Evolutionary conservation across 2,113 vertebrate species (phyloP), one percentile per base, ranked within the genome.

Genomic region (Elephantulus edwardii): DNA sequence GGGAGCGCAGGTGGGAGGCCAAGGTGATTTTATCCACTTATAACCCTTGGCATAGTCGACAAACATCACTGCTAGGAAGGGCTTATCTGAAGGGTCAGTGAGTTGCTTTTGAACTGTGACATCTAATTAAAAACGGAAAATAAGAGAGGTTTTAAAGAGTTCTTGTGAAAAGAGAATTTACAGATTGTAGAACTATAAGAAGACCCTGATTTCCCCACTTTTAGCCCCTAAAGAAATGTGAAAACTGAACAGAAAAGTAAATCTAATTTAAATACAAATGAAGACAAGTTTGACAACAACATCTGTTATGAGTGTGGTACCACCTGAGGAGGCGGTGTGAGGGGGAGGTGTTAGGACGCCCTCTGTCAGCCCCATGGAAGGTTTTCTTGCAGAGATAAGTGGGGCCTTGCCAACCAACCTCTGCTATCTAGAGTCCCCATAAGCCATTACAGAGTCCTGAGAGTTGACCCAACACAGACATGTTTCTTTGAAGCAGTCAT

Each of bases 1-100:
- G 11, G 7, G 26, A 79, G 20, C 24, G 26, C 10, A 0, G 0
- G 1, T 0, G 30, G 64, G 56, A 22, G 12, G 6, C 35, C 54
- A 28, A 28, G 38, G 38, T 30, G 30, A 3, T 4, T 30, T 8
- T 42, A 14, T 54, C 28, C 5, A 0, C 26, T 10, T 38, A 52
- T 28, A 8, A 11, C 26, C 86, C 33, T 19, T 44, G 11, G 16
- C 16, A 50, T 50, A 50, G 19, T 56, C 54, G 19, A 0, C 24
- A 4, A 30, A 8, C 4, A 22, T 33, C 19, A 33, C 35, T 54
- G 52, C 44, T 35, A 66, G 64, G 26, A 33, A 78, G 44, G 86
- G 77, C n/a, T 13, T 56, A 33, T 68, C 14, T 58, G 48, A 68
- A 19, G 20, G 30, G 42, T 76, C n/a, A 24, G 52, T 60, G 62